Base-by-base conservation (phyloP, 2,797 vertebrate genomes). In the Liparis tanakae region DNA sequence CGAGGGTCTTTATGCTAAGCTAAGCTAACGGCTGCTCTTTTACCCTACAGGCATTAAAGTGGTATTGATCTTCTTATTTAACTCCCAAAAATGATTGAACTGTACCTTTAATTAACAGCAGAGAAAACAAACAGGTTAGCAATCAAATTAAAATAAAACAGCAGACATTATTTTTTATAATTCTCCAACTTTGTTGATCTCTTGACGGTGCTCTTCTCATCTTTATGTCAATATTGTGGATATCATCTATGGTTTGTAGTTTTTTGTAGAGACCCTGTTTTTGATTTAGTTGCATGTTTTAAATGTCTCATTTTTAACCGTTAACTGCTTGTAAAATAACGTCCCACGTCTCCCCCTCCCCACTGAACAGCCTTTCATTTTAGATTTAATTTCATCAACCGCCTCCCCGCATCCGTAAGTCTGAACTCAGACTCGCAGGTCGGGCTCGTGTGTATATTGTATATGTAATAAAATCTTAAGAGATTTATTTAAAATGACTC, bases 391-490 rank as follows among this genome's bases (percentile, higher is more conserved):
- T 58, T 79, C 36, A 76, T 77, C 13, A 36, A 64, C 61, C 33
- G 62, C 70, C 73, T 64, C 82, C 85, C 77, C 53, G 5, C 51
- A 22, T 80, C 84, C 77, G 75, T 5, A 55, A 72, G 63, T 81
- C 80, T 84, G 74, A 51, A 79, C 53, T 88, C 80, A 81, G 61
- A 74, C 69, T 81, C 71, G 81, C 76, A 87, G 79, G 57, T 84
- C 82, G 76, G 72, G 81, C 70, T 92, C 63, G 51, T 88, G 82
- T 92, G 85, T 85, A 85, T 83, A 87, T 51, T 87, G 68, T 80
- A 85, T 80, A 85, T 71, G 74, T 76, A 94, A 94, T 95, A 94
- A 94, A 95, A 84, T 79, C 71, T 73, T 74, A 70, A 70, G 70
- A 87, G 79, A 83, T 92, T 92, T 91, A 87, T 92, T 92, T 91